Conservation (phyloP, 2,113 vertebrate genomes). For the Lepus americanus region DNA sequence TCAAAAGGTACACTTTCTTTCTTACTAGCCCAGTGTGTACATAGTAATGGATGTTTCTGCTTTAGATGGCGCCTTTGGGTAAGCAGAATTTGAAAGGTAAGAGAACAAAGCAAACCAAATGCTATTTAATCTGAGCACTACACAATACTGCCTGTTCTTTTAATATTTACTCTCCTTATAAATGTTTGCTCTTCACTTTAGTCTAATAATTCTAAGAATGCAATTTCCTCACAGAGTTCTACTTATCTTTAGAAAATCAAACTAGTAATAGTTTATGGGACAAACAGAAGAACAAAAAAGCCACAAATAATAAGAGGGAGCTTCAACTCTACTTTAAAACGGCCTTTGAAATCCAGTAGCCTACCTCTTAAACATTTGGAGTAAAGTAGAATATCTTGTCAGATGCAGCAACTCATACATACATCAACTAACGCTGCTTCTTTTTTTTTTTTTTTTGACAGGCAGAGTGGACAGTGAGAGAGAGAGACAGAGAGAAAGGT, state of each 20-base stretch:
- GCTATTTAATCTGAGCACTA: conserved; percentile 59
- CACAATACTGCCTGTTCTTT: conserved; percentile 51
- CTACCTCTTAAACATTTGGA: neutral
- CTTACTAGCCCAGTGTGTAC: conserved; percentile 21
- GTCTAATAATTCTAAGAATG: conserved; percentile 75
- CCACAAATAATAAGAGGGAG: neutral
- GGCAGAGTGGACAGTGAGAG: no score
- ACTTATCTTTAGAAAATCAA: conserved; percentile 69
- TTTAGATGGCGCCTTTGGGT: conserved; percentile 38
- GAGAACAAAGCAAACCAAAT: conserved; percentile 76
- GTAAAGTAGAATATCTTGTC: neutral
- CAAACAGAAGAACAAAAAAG: conserved; percentile 47
- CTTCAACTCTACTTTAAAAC: neutral
- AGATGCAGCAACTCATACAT: neutral
- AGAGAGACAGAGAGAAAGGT: no score
- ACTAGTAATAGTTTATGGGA: conserved; percentile 44
- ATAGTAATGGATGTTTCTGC: conserved; percentile 52
- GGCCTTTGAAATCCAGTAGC: neutral
- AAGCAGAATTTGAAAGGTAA: conserved; percentile 70
- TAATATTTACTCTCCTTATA: conserved; percentile 77
- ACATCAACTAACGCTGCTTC: neutral
- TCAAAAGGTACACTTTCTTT: conserved; percentile 32
- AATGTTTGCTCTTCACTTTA: conserved; percentile 79
- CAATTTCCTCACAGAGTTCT: conserved; percentile 63
- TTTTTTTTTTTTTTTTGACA: no score